Evolutionary conservation across 1,140 invertebrate genomes (phyloP).

Genomic region (Sarcophaga peregrina): DNA sequence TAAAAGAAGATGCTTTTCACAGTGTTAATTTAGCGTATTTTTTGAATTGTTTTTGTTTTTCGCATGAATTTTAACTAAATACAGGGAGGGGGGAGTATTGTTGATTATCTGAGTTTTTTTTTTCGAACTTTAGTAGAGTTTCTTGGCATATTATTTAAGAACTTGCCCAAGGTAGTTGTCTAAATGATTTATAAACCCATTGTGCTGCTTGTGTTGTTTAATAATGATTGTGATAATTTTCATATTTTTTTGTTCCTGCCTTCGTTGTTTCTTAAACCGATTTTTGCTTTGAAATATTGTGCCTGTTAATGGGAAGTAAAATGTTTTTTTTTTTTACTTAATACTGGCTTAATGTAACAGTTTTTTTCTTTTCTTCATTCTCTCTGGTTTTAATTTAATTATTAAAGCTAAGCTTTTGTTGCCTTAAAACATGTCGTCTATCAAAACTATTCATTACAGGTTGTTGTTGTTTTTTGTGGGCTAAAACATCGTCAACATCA

Average conservation of each 20-base stretch:
- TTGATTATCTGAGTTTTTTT: background rate
- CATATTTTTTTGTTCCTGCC: background rate
- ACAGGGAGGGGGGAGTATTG: background rate
- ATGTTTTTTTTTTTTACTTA: too few species aligned
- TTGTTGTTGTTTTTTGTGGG: background rate
- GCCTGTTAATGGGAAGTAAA: too few species aligned
- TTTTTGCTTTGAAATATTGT: background rate
- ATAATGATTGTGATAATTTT: background rate
- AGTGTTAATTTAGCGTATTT: background rate
- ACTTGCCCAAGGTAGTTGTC: background rate
- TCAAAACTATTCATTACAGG: background rate
- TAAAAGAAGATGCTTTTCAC: background rate
- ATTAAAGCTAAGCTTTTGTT: background rate
- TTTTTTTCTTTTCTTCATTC: background rate
- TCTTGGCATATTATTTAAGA: background rate
- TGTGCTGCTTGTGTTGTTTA: background rate
- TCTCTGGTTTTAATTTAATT: background rate
- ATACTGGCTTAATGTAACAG: conserved; percentile 14
- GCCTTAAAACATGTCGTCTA: too few species aligned
- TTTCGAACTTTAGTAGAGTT: background rate
- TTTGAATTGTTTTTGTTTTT: background rate
- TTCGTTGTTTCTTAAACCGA: background rate
- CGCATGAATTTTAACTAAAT: background rate
- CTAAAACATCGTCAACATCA: background rate
- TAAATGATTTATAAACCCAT: background rate